phyloP scores from a whole-genome alignment of 2,113 vertebrate species.

The Camelus bactrianus region DNA sequence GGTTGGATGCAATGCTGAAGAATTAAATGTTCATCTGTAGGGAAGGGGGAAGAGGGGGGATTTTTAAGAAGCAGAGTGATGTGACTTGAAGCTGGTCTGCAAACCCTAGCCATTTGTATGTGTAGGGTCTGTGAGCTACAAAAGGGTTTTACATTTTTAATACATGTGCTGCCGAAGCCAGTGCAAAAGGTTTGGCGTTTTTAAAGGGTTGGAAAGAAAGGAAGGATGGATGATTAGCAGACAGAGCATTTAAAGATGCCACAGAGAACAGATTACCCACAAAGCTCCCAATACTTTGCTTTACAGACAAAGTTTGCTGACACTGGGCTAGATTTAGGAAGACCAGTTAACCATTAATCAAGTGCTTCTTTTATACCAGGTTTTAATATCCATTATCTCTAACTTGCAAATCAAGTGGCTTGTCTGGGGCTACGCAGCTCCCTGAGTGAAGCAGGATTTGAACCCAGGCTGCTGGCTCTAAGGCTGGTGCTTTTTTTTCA shows the following conservation, averaged over 20 bases:
- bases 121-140: neutral
- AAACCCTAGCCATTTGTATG: neutral
- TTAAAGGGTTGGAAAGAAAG: neutral
- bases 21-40: neutral
- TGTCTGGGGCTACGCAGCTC: neutral
- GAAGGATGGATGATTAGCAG: neutral
- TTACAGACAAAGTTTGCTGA: neutral
- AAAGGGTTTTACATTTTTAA: neutral
- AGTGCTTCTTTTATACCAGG: neutral
- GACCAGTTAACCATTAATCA: neutral
- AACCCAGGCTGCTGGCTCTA: neutral
- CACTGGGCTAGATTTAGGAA: neutral
- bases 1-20: neutral
- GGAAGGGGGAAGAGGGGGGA: neutral
- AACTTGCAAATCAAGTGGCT: neutral
- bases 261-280: neutral
- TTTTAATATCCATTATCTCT: constrained; percentile 13
- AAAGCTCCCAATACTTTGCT: neutral
- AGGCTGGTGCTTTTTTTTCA: neutral
- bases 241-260: neutral
- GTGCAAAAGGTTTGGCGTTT: neutral
- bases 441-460: neutral
- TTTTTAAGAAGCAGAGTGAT: neutral
- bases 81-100: neutral
- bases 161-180: neutral